phyloP scores from a whole-genome alignment of 2,888 invertebrate genomes.

The Bellardia bayeri region DNA sequence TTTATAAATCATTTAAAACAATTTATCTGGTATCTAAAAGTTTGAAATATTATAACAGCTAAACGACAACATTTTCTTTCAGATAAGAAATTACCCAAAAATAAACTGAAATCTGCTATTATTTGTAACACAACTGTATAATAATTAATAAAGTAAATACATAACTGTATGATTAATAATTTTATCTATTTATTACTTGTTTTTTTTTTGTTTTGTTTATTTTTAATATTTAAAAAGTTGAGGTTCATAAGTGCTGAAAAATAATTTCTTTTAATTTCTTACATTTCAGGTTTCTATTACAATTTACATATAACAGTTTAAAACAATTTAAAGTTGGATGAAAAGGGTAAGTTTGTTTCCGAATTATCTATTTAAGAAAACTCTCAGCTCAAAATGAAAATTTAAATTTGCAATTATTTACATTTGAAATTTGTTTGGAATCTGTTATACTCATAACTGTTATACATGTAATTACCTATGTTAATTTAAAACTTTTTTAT shows the following conservation, averaged over 20 bases:
- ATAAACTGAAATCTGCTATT: not conserved
- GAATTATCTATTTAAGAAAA: too few species aligned
- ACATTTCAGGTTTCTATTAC: not conserved
- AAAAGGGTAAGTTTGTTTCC: too few species aligned
- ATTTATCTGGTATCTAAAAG: too few species aligned
- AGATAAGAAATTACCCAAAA: too few species aligned
- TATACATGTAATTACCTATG: not conserved
- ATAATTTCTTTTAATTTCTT: conserved; percentile 21
- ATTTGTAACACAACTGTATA: conserved; percentile 13
- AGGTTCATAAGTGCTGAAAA: conserved; percentile 54
- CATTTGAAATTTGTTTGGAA: not conserved
- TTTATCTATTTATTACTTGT: not conserved
- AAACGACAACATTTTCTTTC: too few species aligned
- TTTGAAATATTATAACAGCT: too few species aligned
- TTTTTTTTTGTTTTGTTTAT: conserved; percentile 4
- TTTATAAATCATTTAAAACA: too few species aligned
- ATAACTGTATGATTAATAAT: conserved; percentile 39
- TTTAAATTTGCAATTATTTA: too few species aligned
- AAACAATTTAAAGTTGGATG: too few species aligned
- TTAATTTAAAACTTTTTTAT: not conserved
- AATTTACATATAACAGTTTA: conserved; percentile 47
- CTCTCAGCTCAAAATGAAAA: too few species aligned
- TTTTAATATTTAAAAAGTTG: conserved; percentile 35
- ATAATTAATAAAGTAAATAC: conserved; percentile 12
- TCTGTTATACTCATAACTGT: conserved; percentile 29